Conservation (phyloP, 2,888 invertebrate genomes). For the Drosophila kambysellisi region DNA sequence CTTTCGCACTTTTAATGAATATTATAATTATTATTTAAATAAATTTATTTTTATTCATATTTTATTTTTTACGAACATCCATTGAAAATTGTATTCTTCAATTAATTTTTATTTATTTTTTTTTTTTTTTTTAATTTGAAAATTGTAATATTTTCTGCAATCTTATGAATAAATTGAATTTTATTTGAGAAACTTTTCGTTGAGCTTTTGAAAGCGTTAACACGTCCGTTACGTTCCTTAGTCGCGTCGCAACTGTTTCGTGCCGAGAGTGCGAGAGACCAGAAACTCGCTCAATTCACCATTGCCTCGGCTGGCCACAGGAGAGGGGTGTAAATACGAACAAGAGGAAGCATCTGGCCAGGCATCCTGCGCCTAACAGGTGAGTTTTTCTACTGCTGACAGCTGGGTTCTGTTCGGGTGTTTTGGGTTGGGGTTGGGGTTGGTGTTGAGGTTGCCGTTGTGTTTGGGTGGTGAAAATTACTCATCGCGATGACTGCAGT, state of each 20-base stretch:
- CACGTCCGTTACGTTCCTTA: constrained; percentile 70
- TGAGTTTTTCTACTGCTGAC: constrained; percentile 57
- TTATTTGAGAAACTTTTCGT: constrained; percentile 36
- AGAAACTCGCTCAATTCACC: constrained; percentile 61
- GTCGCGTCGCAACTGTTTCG: constrained; percentile 73
- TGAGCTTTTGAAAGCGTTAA: constrained; percentile 40
- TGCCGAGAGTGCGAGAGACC: constrained; percentile 29
- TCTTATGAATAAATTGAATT: constrained; percentile 27
- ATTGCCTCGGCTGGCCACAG: constrained; percentile 28
- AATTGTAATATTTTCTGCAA: constrained; percentile 12
- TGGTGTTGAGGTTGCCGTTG: not conserved
- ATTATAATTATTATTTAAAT: constrained; percentile 4
- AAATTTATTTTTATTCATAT: constrained; percentile 1
- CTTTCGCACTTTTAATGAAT: constrained; percentile 5
- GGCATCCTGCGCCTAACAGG: constrained; percentile 76
- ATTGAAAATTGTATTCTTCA: constrained; percentile 8
- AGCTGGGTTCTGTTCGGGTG: constrained; percentile 21
- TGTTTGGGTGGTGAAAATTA: constrained; percentile 57
- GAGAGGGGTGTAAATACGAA: not conserved
- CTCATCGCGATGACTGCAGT: constrained; percentile 72
- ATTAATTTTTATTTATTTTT: not conserved
- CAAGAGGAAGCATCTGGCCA: constrained; percentile 24
- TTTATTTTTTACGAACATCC: not conserved
- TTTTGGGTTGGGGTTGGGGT: constrained; percentile 3
- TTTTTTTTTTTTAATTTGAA: constrained; percentile 2